Base-by-base conservation (phyloP, 2,888 invertebrate genomes). In the Lithosia quadra region DNA sequence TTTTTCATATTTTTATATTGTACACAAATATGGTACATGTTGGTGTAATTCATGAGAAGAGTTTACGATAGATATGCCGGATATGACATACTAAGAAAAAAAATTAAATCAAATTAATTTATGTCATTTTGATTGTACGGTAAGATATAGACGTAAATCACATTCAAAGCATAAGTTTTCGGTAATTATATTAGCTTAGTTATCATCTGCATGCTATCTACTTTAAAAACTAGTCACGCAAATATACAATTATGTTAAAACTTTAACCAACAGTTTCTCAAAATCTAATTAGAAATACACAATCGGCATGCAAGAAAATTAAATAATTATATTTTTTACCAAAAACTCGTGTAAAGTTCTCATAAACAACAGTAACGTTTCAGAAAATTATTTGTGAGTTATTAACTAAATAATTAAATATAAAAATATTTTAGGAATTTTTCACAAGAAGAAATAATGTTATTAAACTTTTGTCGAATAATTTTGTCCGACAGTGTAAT, bases 201-300 rank as follows among this genome's bases (percentile, higher is more conserved):
- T 72, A 71, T 70, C 34, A 72, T 71, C 69, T 77, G 71, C 81
- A 84, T 80, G 80, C 79, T 80, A 72, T 81, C 75, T 69, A 77
- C 67, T 69, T 72, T 58, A 67, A 74, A 68, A 73, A 74, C 68
- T 72, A 76, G 77, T 79, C 82, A 82, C 76, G 76, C 70, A 71
- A 84, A 78, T 68, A 74, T 43, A 79, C 65, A 72, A 76, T 80
- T 78, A 77, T 63, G 58, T 65, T 65, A 43, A 61, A 73, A 70
- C 13, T 70, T 75, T 75, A 72, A 65, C 61, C 63, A 76, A 75
- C 59, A 68, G 69, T 77, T 73, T 77, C 67, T 69, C 58, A 63
- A 73, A 73, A 70, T 72, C 49, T 68, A 69, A 77, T 75, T 71
- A 70, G 59, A 43, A 68, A 73, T 68, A 65, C 74, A 75, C 69